Percentiles rank a stretch among this genome's conserved stretches.
phyloP scores from a whole-genome alignment of 2,113 vertebrate genomes.

The Psammodynastes pulverulentus region DNA sequence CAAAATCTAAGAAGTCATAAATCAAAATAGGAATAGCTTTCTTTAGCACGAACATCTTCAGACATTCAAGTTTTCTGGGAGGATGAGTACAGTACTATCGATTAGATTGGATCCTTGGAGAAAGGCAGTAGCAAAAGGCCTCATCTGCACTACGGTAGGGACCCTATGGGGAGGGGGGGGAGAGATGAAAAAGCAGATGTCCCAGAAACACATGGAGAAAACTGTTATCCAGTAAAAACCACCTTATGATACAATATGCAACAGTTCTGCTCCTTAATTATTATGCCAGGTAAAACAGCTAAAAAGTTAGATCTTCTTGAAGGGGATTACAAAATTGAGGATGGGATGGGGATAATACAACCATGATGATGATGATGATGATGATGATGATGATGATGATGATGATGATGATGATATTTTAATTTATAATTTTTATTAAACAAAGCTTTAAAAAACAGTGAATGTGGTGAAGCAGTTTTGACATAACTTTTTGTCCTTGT shows the following conservation, averaged over 20 bases:
- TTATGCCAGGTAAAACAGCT: neutral
- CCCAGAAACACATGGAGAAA: neutral
- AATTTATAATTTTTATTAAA: too few relatives aligned
- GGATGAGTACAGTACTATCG: neutral
- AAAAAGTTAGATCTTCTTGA: neutral
- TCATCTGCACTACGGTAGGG: fast-evolving
- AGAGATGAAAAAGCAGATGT: neutral
- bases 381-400: too few relatives aligned
- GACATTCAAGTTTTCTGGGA: slow-evolving; percentile 1
- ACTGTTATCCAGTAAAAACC: neutral
- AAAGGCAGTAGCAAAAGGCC: neutral
- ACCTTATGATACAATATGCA: neutral
- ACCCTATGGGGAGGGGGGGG: too few relatives aligned
- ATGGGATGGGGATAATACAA: neutral
- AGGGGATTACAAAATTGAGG: neutral
- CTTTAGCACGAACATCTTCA: slow-evolving; percentile 13
- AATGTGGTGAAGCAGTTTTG: too few relatives aligned
- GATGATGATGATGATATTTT: too few relatives aligned
- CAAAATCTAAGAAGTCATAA: neutral
- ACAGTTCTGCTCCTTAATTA: neutral
- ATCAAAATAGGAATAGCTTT: slow-evolving; percentile 31
- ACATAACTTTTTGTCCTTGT: too few relatives aligned
- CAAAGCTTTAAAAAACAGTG: too few relatives aligned
- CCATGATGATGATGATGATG: too few relatives aligned
- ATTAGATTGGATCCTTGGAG: neutral